These are phyloP conservation scores for Tragelaphus strepsiceros DNA, from an alignment of 2,113 vertebrate genomes.

Conservation along the genomic window DNA sequence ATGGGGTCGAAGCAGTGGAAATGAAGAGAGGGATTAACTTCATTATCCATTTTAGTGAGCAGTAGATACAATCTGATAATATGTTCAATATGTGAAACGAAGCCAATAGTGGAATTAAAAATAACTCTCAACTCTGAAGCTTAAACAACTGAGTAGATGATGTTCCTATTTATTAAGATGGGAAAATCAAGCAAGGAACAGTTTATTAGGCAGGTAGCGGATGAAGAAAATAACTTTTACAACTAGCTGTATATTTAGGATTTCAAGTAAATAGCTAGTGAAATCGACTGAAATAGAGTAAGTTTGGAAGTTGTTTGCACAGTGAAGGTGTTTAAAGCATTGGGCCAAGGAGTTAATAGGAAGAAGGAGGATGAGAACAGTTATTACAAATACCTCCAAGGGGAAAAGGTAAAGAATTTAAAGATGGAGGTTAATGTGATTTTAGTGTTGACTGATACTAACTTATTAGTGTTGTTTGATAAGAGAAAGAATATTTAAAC, in stretches of 20 bases:
- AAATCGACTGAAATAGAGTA: neutral
- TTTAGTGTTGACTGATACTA: neutral
- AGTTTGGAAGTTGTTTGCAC: neutral
- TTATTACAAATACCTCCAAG: neutral
- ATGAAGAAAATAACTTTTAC: neutral
- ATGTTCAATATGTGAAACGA: neutral
- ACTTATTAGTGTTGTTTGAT: neutral
- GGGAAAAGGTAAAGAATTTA: neutral
- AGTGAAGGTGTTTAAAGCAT: neutral
- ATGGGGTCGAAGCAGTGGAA: neutral
- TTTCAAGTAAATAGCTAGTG: neutral
- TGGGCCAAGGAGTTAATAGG: neutral
- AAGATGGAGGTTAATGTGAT: neutral
- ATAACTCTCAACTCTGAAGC: neutral
- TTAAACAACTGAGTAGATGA: neutral
- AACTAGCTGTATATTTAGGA: neutral
- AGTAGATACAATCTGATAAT: neutral
- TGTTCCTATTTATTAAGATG: neutral
- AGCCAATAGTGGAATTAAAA: neutral
- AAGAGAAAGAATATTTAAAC: neutral
- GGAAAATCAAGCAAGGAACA: neutral
- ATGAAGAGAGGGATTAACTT: neutral
- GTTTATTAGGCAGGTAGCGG: neutral
- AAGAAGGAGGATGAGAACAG: neutral
- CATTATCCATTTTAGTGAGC: neutral